Percentiles rank a stretch among this genome's conserved stretches.
phyloP scores from a whole-genome alignment of 2,888 invertebrate species.

The Eupithecia pulchellata region DNA sequence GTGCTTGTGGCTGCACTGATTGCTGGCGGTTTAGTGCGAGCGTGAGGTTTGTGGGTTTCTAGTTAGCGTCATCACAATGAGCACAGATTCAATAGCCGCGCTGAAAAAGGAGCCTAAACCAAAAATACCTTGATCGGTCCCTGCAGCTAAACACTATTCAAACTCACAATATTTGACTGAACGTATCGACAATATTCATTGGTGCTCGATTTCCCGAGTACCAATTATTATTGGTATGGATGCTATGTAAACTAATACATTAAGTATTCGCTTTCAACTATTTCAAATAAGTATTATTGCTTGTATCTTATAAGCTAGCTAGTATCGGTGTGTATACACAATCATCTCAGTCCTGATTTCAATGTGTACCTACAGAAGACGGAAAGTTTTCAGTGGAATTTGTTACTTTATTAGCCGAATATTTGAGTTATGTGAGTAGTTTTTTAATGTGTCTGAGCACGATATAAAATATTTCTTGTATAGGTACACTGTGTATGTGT shows the following conservation, averaged over 20 bases:
- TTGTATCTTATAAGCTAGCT: too few relatives aligned
- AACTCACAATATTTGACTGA: background rate
- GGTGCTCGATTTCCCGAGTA: background rate
- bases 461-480: background rate
- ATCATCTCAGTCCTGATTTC: background rate
- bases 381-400: background rate
- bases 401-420: background rate
- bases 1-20: slow-evolving; percentile 14
- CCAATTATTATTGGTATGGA: background rate
- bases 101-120: background rate
- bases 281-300: background rate
- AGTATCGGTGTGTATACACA: background rate
- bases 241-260: background rate
- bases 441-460: too few relatives aligned
- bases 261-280: too few relatives aligned
- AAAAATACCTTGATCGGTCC: background rate
- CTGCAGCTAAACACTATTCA: background rate
- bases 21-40: background rate
- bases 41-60: background rate
- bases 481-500: background rate
- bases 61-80: background rate
- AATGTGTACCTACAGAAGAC: background rate
- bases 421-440: background rate
- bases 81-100: background rate
- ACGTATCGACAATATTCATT: background rate